phyloP scores from a whole-genome alignment of 2,888 invertebrate species.

The Caenorhabditis angaria region DNA sequence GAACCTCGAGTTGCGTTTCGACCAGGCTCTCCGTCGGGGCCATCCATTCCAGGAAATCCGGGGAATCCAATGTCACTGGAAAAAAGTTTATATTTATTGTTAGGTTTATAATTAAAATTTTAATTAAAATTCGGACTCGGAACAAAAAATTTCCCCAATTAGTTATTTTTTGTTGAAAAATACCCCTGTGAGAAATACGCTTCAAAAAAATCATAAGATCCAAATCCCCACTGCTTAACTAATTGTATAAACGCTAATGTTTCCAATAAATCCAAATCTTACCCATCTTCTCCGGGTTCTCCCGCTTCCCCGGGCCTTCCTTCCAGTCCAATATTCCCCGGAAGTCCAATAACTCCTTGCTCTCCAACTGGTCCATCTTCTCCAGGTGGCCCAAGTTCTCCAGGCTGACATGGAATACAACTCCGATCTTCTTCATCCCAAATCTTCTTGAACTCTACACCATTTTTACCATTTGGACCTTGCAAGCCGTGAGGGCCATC shows the following conservation, averaged over 20 bases:
- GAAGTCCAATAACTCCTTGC: constrained; percentile 34
- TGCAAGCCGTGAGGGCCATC: constrained; percentile 41
- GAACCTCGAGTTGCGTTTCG: constrained; percentile 28
- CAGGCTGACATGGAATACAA: constrained; percentile 40
- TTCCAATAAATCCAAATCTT: neutral
- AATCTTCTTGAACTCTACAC: constrained; percentile 26
- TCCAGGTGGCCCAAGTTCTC: constrained; percentile 40
- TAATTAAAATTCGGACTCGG: no score
- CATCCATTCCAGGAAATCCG: constrained; percentile 41
- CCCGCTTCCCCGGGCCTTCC: constrained; percentile 32
- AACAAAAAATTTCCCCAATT: no score
- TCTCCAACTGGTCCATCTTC: constrained; percentile 37
- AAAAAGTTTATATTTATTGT: no score
- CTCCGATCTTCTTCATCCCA: constrained; percentile 21
- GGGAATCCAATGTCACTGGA: constrained; percentile 34
- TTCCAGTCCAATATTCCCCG: constrained; percentile 29
- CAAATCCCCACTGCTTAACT: no score
- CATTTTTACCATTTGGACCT: constrained; percentile 34
- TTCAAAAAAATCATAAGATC: no score
- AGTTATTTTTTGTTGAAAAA: no score
- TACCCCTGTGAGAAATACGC: no score
- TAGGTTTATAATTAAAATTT: no score
- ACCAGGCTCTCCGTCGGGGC: constrained; percentile 31
- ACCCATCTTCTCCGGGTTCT: constrained; percentile 35
- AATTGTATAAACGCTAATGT: no score